A percentile compares a stretch with the other conserved stretches of the same genome.
Evolutionary conservation across 2,888 invertebrate genomes (phyloP).

Genomic region (Antheraea yamamai): DNA sequence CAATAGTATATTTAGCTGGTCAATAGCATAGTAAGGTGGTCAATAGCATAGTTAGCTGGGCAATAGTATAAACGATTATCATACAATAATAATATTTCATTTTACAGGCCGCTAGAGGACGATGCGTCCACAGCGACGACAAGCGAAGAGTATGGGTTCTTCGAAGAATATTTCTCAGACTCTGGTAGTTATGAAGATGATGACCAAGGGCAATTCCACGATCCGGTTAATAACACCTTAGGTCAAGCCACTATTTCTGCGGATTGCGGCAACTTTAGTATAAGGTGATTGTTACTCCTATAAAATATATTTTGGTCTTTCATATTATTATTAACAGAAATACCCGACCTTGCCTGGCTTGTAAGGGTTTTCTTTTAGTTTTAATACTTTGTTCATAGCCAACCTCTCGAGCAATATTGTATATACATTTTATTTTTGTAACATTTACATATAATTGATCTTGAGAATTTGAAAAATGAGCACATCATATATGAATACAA

Average conservation of each 20-base stretch:
- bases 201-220: conserved; percentile 64
- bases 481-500: too few relatives aligned
- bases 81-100: background rate
- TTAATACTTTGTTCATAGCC: too few relatives aligned
- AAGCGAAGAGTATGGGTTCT: conserved; percentile 56
- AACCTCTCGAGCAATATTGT: too few relatives aligned
- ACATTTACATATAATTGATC: too few relatives aligned
- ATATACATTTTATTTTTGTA: too few relatives aligned
- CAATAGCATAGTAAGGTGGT: too few relatives aligned
- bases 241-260: conserved; percentile 48
- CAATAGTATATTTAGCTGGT: background rate
- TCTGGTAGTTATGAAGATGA: conserved; percentile 60
- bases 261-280: conserved; percentile 65
- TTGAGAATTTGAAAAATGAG: too few relatives aligned
- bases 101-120: conserved; percentile 44
- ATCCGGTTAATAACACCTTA: conserved; percentile 53
- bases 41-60: too few relatives aligned
- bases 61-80: background rate
- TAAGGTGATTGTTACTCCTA: conserved; percentile 45
- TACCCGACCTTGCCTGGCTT: too few relatives aligned
- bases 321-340: too few relatives aligned
- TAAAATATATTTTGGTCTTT: conserved; percentile 1
- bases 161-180: conserved; percentile 59
- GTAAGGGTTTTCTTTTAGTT: too few relatives aligned
- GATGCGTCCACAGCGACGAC: conserved; percentile 56